These are phyloP conservation scores for Melolontha melolontha DNA, from an alignment of 2,888 invertebrate species.

Conservation along the genomic window DNA sequence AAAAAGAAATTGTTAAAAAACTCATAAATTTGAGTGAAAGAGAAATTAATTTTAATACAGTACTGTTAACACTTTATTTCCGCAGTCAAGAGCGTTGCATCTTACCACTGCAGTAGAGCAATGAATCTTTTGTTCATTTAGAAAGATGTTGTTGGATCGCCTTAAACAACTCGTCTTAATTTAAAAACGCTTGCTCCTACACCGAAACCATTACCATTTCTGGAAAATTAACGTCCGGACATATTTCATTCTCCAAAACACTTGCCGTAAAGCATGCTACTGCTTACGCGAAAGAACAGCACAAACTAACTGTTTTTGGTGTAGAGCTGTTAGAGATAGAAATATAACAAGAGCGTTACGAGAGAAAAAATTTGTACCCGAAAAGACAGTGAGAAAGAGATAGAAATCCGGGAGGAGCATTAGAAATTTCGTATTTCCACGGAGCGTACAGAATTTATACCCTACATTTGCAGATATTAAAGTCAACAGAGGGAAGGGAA, in stretches of 20 bases:
- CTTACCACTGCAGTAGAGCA: too few relatives aligned
- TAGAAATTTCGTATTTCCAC: conserved; percentile 53
- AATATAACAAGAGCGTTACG: too few relatives aligned
- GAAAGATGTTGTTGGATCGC: too few relatives aligned
- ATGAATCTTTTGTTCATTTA: too few relatives aligned
- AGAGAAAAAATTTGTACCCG: conserved; percentile 16
- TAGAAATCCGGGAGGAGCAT: conserved; percentile 35
- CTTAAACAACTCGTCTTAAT: conserved; percentile 33
- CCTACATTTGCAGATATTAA: conserved; percentile 62
- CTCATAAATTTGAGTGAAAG: too few relatives aligned
- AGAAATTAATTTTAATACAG: too few relatives aligned
- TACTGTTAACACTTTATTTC: too few relatives aligned
- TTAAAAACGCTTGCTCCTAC: conserved; percentile 20
- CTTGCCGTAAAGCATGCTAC: conserved; percentile 11
- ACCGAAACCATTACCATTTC: conserved; percentile 32
- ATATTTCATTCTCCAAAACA: conserved; percentile 26
- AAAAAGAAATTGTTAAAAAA: too few relatives aligned
- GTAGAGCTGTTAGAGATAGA: too few relatives aligned
- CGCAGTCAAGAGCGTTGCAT: too few relatives aligned
- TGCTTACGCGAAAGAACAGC: neutral
- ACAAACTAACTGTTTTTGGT: conserved; percentile 6
- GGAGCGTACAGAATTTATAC: conserved; percentile 59
- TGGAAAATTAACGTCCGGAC: conserved; percentile 31
- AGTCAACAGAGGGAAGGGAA: conserved; percentile 47
- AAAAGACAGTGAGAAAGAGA: conserved; percentile 2